These are phyloP conservation scores for Daubentonia madagascariensis DNA, from an alignment of 2,113 vertebrate species.

Conservation along the genomic window DNA sequence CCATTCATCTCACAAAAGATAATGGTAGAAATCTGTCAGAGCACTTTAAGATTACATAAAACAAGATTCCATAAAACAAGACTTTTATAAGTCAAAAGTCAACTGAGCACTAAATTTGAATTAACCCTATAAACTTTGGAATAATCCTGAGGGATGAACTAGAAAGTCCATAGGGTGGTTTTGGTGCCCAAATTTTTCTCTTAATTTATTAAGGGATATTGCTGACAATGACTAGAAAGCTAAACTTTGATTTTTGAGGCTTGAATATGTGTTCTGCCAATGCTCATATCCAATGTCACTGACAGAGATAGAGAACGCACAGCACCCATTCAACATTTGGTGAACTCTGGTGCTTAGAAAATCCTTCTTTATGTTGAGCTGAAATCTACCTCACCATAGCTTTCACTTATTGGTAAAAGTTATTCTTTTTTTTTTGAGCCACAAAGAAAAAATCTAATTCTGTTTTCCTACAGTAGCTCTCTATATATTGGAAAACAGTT, in stretches of 20 bases:
- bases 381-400: neutral
- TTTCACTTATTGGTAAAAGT: neutral
- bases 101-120: neutral
- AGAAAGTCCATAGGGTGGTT: neutral
- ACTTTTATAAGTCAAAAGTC: neutral
- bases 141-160: neutral
- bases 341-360: neutral
- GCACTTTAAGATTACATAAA: slow-evolving; percentile 7
- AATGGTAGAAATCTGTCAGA: neutral
- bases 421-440: neutral
- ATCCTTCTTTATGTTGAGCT: neutral
- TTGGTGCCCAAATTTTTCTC: neutral
- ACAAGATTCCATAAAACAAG: neutral
- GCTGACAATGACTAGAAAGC: neutral
- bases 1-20: neutral
- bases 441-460: neutral
- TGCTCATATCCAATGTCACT: neutral
- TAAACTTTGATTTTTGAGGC: neutral
- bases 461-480: neutral
- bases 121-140: neutral
- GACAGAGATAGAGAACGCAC: neutral
- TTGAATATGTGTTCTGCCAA: neutral
- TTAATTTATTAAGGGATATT: neutral
- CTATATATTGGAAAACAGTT: slow-evolving; percentile 9
- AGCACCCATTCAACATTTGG: neutral